Conservation (phyloP, 2,113 vertebrate genomes). For the Terrapene triunguis region DNA sequence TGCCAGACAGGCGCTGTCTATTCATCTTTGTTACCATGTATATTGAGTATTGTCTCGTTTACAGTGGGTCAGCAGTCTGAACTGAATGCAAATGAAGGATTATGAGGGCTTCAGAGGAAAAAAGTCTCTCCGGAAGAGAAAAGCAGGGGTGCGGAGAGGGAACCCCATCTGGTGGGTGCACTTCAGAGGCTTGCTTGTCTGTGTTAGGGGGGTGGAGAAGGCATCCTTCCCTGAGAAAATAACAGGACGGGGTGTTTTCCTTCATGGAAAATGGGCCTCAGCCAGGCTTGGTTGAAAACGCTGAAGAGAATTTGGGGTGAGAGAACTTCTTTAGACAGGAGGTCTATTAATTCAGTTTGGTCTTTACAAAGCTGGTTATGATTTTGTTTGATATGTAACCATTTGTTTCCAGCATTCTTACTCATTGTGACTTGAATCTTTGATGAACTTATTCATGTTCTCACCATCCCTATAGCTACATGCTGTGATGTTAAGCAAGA, state of each 20-base stretch:
- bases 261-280: not conserved
- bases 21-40: not conserved
- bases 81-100: not conserved
- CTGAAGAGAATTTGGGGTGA: not conserved
- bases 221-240: not conserved
- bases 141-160: not conserved
- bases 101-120: not conserved
- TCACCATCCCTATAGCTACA: not conserved
- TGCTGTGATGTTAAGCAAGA: not conserved
- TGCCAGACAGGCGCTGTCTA: not conserved
- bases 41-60: not conserved
- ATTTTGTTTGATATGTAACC: not conserved
- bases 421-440: not conserved
- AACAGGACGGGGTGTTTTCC: not conserved
- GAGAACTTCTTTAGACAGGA: not conserved
- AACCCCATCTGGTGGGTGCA: not conserved
- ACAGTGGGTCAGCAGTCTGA: not conserved
- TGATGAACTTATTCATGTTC: not conserved
- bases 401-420: not conserved
- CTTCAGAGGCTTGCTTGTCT: not conserved
- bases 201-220: not conserved
- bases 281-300: not conserved
- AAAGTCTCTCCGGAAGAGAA: not conserved
- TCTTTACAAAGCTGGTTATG: not conserved
- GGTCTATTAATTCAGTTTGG: not conserved